phyloP scores from a whole-genome alignment of 2,797 vertebrate genomes.

The Tangara arthus region DNA sequence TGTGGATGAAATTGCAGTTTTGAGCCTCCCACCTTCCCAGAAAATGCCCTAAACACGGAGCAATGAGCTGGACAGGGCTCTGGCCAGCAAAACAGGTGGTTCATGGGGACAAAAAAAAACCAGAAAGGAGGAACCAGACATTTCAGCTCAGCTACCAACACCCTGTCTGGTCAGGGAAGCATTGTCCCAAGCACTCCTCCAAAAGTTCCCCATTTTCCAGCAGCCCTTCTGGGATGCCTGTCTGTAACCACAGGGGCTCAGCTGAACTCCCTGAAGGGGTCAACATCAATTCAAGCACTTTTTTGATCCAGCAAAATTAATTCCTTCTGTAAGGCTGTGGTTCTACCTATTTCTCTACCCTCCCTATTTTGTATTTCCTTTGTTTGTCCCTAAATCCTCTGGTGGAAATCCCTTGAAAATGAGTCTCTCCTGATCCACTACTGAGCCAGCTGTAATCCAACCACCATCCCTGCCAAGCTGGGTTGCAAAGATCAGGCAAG shows the following conservation, averaged over 20 bases:
- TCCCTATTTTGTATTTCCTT: background rate
- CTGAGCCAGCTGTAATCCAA: background rate
- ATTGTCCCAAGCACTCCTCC: background rate
- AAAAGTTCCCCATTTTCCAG: background rate
- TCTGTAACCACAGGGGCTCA: background rate
- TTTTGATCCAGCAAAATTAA: background rate
- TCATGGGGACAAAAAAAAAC: background rate
- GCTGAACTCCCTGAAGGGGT: background rate
- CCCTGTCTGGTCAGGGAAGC: background rate
- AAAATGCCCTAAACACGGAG: fast-evolving
- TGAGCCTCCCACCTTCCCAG: background rate
- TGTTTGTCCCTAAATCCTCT: background rate
- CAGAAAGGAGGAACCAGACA: background rate
- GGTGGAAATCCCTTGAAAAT: background rate
- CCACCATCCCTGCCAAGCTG: background rate
- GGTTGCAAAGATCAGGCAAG: background rate
- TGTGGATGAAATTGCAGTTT: background rate
- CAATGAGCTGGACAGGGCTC: background rate
- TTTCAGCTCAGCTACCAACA: background rate
- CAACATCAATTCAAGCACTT: background rate
- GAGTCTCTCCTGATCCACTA: background rate
- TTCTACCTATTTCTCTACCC: background rate
- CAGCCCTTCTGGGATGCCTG: background rate
- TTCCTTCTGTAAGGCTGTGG: background rate
- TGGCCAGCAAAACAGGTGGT: background rate